Conservation (phyloP, 2,888 invertebrate species). For the Himalopsyche anomala region DNA sequence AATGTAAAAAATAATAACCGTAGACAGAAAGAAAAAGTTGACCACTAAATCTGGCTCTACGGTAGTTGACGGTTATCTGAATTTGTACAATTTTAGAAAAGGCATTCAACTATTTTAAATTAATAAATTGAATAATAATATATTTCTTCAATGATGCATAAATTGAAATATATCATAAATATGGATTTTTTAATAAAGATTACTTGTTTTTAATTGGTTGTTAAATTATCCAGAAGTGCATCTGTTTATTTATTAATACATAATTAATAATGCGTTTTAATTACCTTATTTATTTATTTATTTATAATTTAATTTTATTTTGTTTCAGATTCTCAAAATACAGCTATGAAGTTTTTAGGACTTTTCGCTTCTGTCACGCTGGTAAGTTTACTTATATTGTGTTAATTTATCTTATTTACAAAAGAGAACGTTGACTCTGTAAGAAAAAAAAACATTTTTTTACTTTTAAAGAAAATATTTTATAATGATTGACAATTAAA, state of each 20-base stretch:
- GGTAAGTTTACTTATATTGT: not conserved
- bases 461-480: too few species aligned
- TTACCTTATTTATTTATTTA: not conserved
- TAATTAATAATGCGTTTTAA: not conserved
- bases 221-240: not conserved
- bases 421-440: too few species aligned
- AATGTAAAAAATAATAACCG: not conserved
- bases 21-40: conserved; percentile 9
- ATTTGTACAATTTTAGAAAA: conserved; percentile 7
- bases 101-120: not conserved
- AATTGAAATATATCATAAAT: conserved; percentile 5
- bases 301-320: not conserved
- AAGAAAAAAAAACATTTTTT: too few species aligned
- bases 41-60: not conserved
- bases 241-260: not conserved
- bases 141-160: not conserved
- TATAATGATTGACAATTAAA: too few species aligned
- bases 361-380: not conserved
- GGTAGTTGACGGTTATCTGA: not conserved
- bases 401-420: not conserved
- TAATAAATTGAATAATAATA: not conserved
- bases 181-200: not conserved
- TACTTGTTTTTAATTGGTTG: not conserved
- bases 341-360: not conserved
- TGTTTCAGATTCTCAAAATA: not conserved